Percentiles rank a stretch among this genome's conserved stretches.
These are phyloP conservation scores for Brachyopa scutellaris DNA, from an alignment of 2,888 invertebrate genomes.

Conservation along the genomic window DNA sequence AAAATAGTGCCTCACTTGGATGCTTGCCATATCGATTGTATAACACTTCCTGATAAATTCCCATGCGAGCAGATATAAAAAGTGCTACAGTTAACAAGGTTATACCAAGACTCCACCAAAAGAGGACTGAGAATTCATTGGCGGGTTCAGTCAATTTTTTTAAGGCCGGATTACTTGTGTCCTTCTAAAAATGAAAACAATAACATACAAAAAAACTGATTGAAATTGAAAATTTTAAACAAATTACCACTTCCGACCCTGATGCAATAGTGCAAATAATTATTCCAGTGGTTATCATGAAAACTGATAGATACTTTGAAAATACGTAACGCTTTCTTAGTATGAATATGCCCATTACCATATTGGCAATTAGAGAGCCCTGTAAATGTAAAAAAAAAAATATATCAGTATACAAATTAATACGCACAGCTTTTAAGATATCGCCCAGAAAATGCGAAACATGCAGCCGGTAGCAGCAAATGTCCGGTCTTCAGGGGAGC, in stretches of 20 bases:
- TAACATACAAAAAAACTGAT: slow-evolving; percentile 41
- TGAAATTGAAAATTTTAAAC: slow-evolving; percentile 15
- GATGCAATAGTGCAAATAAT: slow-evolving; percentile 95
- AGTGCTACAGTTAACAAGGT: slow-evolving; percentile 92
- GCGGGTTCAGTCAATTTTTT: slow-evolving; percentile 66
- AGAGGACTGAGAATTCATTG: slow-evolving; percentile 79
- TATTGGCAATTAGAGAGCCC: slow-evolving; percentile 97
- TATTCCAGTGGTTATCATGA: slow-evolving; percentile 97
- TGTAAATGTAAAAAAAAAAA: slow-evolving; percentile 34
- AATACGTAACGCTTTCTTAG: slow-evolving; percentile 91
- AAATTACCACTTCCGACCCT: slow-evolving; percentile 85
- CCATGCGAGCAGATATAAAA: slow-evolving; percentile 96
- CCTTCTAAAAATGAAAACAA: slow-evolving; percentile 79
- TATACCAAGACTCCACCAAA: slow-evolving; percentile 89
- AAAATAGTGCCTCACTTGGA: slow-evolving; percentile 93
- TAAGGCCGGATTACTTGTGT: slow-evolving; percentile 84
- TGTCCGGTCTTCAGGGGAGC: slow-evolving; percentile 9
- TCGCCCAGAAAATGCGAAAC: no score
- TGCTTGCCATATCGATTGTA: slow-evolving; percentile 94
- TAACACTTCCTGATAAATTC: slow-evolving; percentile 95
- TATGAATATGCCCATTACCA: slow-evolving; percentile 96
- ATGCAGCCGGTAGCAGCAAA: not conserved
- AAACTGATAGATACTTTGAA: slow-evolving; percentile 94
- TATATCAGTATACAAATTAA: not conserved
- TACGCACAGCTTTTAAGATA: no score